Conservation (phyloP, 1,140 invertebrate genomes). For the Daktulosphaira vitifoliae region DNA sequence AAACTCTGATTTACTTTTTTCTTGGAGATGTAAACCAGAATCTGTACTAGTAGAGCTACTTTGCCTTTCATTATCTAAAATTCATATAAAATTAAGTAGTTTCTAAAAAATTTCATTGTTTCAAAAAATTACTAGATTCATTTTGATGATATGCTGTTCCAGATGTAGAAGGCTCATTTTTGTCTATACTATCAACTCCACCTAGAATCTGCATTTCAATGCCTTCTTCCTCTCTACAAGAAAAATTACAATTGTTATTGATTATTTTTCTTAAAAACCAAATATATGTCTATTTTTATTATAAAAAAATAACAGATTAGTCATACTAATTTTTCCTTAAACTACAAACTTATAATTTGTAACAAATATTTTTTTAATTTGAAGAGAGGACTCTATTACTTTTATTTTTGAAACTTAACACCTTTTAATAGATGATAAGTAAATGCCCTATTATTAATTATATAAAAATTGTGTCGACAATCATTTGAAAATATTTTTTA, state of each 20-base stretch:
- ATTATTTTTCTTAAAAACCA: no score
- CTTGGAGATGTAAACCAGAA: constrained; percentile 33
- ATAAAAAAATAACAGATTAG: no score
- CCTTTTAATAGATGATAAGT: no score
- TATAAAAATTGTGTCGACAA: no score
- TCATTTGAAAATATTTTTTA: no score
- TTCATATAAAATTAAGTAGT: constrained; percentile 45
- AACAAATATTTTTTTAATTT: no score
- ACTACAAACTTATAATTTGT: no score
- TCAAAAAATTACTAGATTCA: constrained; percentile 41
- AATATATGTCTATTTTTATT: no score
- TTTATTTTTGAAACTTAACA: no score
- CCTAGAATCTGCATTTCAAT: constrained; percentile 76
- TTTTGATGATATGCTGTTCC: constrained; percentile 49
- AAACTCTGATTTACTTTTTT: constrained; percentile 13
- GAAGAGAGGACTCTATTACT: no score
- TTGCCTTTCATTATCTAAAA: constrained; percentile 36
- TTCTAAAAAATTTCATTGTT: constrained; percentile 56
- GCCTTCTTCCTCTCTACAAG: constrained; percentile 59
- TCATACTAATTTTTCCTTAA: no score
- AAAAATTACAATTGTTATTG: constrained; percentile 26
- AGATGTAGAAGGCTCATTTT: constrained; percentile 43
- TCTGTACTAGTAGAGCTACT: constrained; percentile 20
- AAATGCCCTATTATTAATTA: no score
- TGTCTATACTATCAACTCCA: constrained; percentile 40